phyloP scores from a whole-genome alignment of 1,140 invertebrate genomes.

The Dendrolimus kikuchii region DNA sequence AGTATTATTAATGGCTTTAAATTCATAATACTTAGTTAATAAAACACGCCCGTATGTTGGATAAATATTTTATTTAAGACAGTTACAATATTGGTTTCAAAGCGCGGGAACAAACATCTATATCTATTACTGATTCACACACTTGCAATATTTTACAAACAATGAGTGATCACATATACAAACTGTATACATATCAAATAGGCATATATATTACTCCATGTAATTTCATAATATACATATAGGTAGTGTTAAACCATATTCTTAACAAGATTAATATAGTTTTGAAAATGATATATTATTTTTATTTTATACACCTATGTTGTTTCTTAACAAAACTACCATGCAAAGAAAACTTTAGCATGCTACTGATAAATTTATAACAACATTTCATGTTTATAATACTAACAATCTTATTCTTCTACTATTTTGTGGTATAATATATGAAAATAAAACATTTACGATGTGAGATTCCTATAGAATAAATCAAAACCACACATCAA shows the following conservation, averaged over 20 bases:
- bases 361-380: conserved; percentile 50
- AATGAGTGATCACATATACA: conserved; percentile 39
- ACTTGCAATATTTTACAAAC: conserved; percentile 48
- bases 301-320: conserved; percentile 33
- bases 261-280: conserved; percentile 30
- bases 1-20: too few relatives aligned
- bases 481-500: conserved; percentile 36
- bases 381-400: conserved; percentile 54
- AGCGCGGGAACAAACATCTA: conserved; percentile 60
- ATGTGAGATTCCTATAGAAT: conserved; percentile 55
- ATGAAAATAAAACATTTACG: conserved; percentile 38
- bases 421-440: conserved; percentile 36
- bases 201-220: conserved; percentile 33
- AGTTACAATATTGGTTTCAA: conserved; percentile 57
- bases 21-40: not conserved
- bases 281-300: conserved; percentile 19
- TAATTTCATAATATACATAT: conserved; percentile 62
- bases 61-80: conserved; percentile 68
- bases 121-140: conserved; percentile 42
- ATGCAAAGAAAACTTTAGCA: conserved; percentile 58
- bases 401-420: conserved; percentile 40
- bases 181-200: conserved; percentile 34
- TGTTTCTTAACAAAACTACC: conserved; percentile 48
- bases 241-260: conserved; percentile 29
- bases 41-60: conserved; percentile 29